Evolutionary conservation across 2,888 invertebrate genomes (phyloP).

Genomic region (Neuroscelio doddi): DNA sequence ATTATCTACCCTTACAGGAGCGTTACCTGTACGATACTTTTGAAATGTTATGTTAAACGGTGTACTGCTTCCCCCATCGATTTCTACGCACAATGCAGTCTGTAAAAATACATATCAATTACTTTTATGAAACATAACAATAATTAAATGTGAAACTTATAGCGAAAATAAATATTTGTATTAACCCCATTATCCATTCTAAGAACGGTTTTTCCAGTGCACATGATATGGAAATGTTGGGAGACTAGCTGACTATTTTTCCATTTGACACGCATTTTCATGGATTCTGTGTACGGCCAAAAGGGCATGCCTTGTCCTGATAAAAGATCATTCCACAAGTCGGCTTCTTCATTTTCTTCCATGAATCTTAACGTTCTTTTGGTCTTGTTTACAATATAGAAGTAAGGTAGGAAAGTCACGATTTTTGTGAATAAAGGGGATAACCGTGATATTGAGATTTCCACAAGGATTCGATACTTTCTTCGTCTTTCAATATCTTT

Average conservation of each 20-base stretch:
- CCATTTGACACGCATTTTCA: slow-evolving; percentile 87
- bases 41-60: slow-evolving; percentile 85
- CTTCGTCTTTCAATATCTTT: slow-evolving; percentile 81
- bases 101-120: slow-evolving; percentile 7
- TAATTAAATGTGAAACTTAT: background rate
- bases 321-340: slow-evolving; percentile 85
- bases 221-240: slow-evolving; percentile 83
- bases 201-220: slow-evolving; percentile 81
- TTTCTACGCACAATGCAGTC: slow-evolving; percentile 81
- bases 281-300: slow-evolving; percentile 87
- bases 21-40: slow-evolving; percentile 83
- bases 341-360: slow-evolving; percentile 89
- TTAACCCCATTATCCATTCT: slow-evolving; percentile 88
- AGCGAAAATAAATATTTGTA: slow-evolving; percentile 33
- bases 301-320: slow-evolving; percentile 82
- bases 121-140: background rate
- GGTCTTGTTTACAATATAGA: slow-evolving; percentile 83
- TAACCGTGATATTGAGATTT: slow-evolving; percentile 80
- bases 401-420: slow-evolving; percentile 85
- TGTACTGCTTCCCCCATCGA: slow-evolving; percentile 81
- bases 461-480: slow-evolving; percentile 82
- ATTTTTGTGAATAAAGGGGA: slow-evolving; percentile 85
- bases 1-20: slow-evolving; percentile 89
- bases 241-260: slow-evolving; percentile 84
- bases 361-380: slow-evolving; percentile 79